Evolutionary conservation across 2,888 invertebrate species (phyloP), one percentile per base, ranked within the genome.

Genomic region (Acanthosepion lycidas): DNA sequence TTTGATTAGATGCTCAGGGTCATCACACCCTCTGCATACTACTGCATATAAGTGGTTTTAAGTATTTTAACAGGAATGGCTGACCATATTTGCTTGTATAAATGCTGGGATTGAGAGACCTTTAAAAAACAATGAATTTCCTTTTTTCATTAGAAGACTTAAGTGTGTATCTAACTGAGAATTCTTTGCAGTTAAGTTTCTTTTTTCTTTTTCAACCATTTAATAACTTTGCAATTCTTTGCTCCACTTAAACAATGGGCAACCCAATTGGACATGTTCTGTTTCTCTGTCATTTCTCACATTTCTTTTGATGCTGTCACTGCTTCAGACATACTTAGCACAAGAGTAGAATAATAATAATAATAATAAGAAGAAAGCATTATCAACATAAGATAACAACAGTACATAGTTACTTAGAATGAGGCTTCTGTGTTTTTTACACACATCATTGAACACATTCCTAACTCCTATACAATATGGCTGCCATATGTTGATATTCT

Each of bases 401-500:
- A 78, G n/a, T 18, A 78, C 78, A 78, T n/a, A 78, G 78, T 78
- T 78, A 78, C n/a, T n/a, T 78, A 12, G 15, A n/a, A 78, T 78
- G 78, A 78, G n/a, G n/a, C 78, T n/a, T 78, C 78, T 78, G 15
- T 78, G n/a, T 78, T 78, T 78, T 9, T 78, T 78, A 78, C 78
- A 78, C 78, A 78, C n/a, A 78, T 78, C 78, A 78, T 78, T 78
- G 78, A 78, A 33, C 78, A 78, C 78, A 78, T 78, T 78, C 78
- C 78, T 33, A 9, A 78, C 33, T 78, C 33, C n/a, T 15, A 33
- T 78, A 9, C n/a, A 78, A 33, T 78, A 78, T 78, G 78, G 78
- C 78, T n/a, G 12, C 78, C 78, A 78, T 78, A 78, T 78, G 78
- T 78, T 78, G n/a, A n/a, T 78, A 33, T 78, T 78, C n/a, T 33